Conservation (phyloP, 2,888 invertebrate genomes). For the Eremobia ochroleuca region DNA sequence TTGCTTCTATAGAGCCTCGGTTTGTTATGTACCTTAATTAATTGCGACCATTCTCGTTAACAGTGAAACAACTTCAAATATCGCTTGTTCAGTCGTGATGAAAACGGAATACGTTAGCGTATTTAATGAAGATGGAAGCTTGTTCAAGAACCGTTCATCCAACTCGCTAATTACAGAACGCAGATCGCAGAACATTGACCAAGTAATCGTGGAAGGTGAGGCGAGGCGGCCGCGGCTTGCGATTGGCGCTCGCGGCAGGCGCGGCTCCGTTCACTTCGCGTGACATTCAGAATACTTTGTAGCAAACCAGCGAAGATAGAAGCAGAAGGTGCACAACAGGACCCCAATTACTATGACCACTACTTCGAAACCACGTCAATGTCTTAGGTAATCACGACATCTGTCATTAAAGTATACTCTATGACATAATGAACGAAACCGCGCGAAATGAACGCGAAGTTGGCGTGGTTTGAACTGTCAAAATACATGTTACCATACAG, state of each 20-base stretch:
- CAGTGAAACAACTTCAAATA: conserved; percentile 29
- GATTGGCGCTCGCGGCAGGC: conserved; percentile 75
- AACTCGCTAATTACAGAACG: conserved; percentile 52
- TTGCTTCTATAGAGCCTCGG: conserved; percentile 22
- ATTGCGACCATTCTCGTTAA: conserved; percentile 39
- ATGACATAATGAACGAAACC: too few species aligned
- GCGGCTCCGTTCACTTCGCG: conserved; percentile 74
- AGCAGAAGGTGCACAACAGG: conserved; percentile 30
- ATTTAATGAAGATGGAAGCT: conserved; percentile 40
- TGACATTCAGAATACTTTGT: conserved; percentile 58
- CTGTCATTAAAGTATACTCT: too few species aligned
- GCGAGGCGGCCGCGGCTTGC: conserved; percentile 33
- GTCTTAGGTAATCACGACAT: too few species aligned
- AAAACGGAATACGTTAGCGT: conserved; percentile 22
- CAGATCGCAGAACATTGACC: conserved; percentile 67
- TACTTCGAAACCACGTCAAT: too few species aligned
- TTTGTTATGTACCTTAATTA: conserved; percentile 34
- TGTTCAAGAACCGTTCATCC: conserved; percentile 47
- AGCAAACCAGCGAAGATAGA: neutral
- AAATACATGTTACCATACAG: too few species aligned
- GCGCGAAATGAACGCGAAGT: too few species aligned
- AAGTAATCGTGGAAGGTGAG: conserved; percentile 62
- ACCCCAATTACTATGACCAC: too few species aligned
- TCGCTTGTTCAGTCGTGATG: conserved; percentile 27
- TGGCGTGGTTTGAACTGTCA: too few species aligned